Evolutionary conservation across 2,888 invertebrate species (phyloP).

Genomic region (Tholera decimalis): DNA sequence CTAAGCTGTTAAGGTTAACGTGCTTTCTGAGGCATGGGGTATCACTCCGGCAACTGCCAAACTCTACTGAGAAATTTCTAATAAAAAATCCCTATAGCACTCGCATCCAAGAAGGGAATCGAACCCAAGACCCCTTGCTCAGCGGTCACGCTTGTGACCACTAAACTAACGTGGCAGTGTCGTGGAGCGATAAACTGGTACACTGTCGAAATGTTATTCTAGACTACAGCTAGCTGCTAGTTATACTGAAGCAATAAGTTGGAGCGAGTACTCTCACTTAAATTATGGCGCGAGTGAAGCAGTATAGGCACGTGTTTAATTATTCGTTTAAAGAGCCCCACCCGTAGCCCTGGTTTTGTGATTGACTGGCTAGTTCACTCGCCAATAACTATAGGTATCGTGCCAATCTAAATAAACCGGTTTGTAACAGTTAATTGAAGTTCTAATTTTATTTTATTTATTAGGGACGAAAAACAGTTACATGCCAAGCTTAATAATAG

Average conservation of each 20-base stretch:
- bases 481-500: too few species aligned
- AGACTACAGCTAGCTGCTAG: slow-evolving; percentile 6
- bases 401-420: slow-evolving; percentile 57
- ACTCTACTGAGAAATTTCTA: too few species aligned
- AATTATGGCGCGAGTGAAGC: slow-evolving; percentile 47
- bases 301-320: slow-evolving; percentile 65
- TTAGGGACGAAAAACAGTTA: too few species aligned
- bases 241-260: slow-evolving; percentile 39
- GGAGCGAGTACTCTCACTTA: slow-evolving; percentile 47
- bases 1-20: too few species aligned
- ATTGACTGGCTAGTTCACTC: slow-evolving; percentile 50
- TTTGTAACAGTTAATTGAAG: slow-evolving; percentile 47
- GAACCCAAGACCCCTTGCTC: too few species aligned
- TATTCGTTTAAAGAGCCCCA: slow-evolving; percentile 64
- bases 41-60: too few species aligned
- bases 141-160: too few species aligned
- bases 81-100: too few species aligned
- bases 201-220: slow-evolving; percentile 24
- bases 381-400: slow-evolving; percentile 47
- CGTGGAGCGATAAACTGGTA: slow-evolving; percentile 22
- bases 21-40: too few species aligned
- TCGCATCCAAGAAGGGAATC: too few species aligned
- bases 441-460: too few species aligned
- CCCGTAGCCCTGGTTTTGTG: slow-evolving; percentile 57
- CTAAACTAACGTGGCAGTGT: too few species aligned